Conservation (phyloP, 2,888 invertebrate genomes). For the Reticulitermes lucifugus region DNA sequence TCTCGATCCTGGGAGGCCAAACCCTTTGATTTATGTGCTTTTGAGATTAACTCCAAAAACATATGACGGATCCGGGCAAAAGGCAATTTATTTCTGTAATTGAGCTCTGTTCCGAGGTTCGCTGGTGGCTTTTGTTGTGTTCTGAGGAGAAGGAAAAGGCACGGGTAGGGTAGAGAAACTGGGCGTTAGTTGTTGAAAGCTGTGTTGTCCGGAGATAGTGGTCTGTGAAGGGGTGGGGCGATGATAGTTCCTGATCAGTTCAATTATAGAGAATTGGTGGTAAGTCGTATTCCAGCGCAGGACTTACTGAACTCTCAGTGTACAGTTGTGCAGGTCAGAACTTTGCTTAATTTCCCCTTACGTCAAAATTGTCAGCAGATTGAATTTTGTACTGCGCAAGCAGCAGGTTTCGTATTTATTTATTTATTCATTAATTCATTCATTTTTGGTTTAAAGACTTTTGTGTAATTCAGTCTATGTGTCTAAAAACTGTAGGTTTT, state of each 20-base stretch:
- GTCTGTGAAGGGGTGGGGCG: not conserved
- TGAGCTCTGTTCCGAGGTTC: slow-evolving; percentile 44
- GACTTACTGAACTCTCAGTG: no score
- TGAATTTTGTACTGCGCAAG: no score
- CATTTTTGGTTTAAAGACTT: no score
- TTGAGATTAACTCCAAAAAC: slow-evolving; percentile 53
- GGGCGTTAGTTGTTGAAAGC: slow-evolving; percentile 46
- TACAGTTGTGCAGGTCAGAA: no score
- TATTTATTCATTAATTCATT: no score
- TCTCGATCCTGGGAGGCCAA: slow-evolving; percentile 48
- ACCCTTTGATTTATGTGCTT: slow-evolving; percentile 54
- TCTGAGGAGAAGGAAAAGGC: not conserved
- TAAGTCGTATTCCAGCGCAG: no score
- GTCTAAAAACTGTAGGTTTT: no score
- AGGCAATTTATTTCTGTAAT: slow-evolving; percentile 54
- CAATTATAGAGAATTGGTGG: slow-evolving; percentile 35
- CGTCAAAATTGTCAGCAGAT: no score
- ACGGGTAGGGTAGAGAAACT: not conserved
- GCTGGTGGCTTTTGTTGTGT: not conserved
- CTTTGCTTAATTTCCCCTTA: no score
- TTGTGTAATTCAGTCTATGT: no score
- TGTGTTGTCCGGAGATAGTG: slow-evolving; percentile 31
- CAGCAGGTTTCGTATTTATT: no score
- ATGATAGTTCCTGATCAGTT: slow-evolving; percentile 34
- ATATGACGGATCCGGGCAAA: slow-evolving; percentile 53